A percentile compares a stretch with the other conserved stretches of the same genome.
Conservation (phyloP, 2,797 vertebrate genomes). For the Sitta carolinensis region DNA sequence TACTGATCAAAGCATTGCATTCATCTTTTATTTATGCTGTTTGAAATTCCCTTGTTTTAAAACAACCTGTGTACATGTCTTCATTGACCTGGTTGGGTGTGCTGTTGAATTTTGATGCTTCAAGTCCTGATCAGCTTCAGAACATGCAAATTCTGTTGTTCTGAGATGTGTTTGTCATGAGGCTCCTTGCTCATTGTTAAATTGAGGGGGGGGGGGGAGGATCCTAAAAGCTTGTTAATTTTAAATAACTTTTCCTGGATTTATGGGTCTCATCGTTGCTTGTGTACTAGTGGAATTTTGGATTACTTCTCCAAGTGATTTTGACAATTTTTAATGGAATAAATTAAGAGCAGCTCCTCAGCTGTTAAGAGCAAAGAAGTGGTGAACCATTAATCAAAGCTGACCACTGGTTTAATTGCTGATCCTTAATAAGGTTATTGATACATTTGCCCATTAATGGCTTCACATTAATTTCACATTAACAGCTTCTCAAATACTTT, state of each 20-base stretch:
- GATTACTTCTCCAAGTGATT: neutral
- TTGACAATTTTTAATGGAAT: neutral
- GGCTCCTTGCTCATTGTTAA: neutral
- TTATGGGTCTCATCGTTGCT: neutral
- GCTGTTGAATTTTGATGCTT: neutral
- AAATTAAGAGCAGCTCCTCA: neutral
- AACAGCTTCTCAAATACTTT: neutral
- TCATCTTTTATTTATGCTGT: constrained; percentile 12
- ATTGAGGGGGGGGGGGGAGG: fast-evolving
- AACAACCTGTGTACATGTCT: neutral
- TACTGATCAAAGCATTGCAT: neutral
- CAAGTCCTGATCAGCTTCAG: neutral
- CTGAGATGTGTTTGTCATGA: neutral
- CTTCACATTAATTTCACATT: neutral
- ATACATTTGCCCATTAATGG: neutral
- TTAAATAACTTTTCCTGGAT: neutral
- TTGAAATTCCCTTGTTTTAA: neutral
- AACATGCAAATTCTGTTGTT: neutral
- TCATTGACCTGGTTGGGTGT: neutral
- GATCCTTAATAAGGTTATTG: neutral
- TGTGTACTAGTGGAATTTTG: neutral
- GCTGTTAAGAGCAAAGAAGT: neutral
- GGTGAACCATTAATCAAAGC: neutral
- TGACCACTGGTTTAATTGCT: neutral
- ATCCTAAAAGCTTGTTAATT: neutral